Base-by-base conservation (phyloP, 2,888 invertebrate species). In the Resseliella maxima region DNA sequence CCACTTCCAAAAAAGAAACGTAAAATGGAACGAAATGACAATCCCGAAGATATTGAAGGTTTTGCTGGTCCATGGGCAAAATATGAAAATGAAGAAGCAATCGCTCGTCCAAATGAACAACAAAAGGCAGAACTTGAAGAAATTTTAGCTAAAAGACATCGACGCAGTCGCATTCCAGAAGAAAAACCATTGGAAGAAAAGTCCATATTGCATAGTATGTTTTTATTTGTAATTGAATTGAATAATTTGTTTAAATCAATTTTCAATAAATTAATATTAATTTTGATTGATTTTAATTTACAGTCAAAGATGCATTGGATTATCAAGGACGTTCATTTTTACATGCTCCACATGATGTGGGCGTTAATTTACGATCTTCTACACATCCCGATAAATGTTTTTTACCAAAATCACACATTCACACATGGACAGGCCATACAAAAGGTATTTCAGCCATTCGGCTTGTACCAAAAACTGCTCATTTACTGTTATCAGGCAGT, bases 41-140 rank as follows among this genome's bases (percentile, higher is more conserved):
- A 98, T 89, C 95, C 99, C 0, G 93, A 94, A 27, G 99, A 99
- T 91, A 93, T 99, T 35, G 97, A 96, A 72, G 99, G 99, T 0
- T 99, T 98, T 90, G 92, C 98, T 0, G 99, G 99, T 0, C 99
- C 99, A 0, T 99, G 99, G 99, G 99, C 98, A 87, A 96, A 96
- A 86, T 99, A 94, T 91, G 94, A 94, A 12, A 98, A 98, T 89
- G 99, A 99, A 91, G 93, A 95, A 89, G 94, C 96, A 86, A 93
- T 98, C 0, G 94, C 97, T 89, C 96, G 96, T 90, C 99, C 99
- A 0, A 94, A 95, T 87, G 98, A 98, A 87, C 98, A 99, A 89
- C 97, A 98, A 89, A 96, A 98, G 72, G 97, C 96, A 27, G 98
- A 97, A 89, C 91, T 99, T 86, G 98, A 99, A 91, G 99, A 99